Evolutionary conservation across 2,113 vertebrate genomes (phyloP).

Genomic region (Anseranas semipalmata): DNA sequence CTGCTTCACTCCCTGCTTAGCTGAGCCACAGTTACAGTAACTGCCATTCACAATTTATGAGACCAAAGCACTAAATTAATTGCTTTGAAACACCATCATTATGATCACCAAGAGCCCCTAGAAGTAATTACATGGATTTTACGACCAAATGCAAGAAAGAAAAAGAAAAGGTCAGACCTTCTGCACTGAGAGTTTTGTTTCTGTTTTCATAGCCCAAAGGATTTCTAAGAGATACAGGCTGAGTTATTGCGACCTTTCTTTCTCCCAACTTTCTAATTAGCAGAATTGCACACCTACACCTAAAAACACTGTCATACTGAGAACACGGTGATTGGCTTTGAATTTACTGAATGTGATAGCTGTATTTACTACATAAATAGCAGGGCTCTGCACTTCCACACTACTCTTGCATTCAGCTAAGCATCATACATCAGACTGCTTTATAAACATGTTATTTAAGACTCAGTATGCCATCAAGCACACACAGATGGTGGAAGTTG

Average conservation of each 20-base stretch:
- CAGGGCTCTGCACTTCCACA: not conserved
- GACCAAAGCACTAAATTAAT: not conserved
- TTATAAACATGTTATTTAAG: constrained; percentile 23
- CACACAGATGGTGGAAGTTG: not conserved
- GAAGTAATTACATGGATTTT: constrained; percentile 17
- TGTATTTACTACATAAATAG: not conserved
- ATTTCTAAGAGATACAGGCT: not conserved
- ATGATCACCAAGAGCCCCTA: not conserved
- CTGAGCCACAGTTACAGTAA: not conserved
- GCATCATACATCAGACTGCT: not conserved
- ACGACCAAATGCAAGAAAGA: not conserved
- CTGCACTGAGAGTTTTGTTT: not conserved
- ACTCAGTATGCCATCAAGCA: not conserved
- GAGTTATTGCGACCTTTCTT: not conserved
- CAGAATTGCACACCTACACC: not conserved
- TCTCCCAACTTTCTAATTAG: not conserved
- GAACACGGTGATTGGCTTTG: not conserved
- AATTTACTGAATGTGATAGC: not conserved
- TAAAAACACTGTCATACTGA: not conserved
- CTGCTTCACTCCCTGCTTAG: not conserved
- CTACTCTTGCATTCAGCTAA: not conserved
- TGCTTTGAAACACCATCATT: not conserved
- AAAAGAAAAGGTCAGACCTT: not conserved
- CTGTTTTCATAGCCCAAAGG: not conserved
- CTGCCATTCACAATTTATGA: not conserved